phyloP scores from a whole-genome alignment of 2,797 vertebrate genomes.

The Poecilia gillii region DNA sequence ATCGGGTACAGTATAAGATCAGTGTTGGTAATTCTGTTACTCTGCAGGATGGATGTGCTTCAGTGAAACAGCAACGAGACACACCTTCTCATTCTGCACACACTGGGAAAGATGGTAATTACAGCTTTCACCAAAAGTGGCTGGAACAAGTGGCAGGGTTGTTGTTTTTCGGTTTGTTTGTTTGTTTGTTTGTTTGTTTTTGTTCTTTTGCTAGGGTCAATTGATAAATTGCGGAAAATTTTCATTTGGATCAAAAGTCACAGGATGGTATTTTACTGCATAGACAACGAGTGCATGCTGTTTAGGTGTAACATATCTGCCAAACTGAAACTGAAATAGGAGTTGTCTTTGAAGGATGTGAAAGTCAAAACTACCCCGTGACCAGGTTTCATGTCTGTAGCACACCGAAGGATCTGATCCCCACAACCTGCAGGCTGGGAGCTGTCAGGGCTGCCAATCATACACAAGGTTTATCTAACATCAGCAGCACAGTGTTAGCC shows the following conservation, averaged over 20 bases:
- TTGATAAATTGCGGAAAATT: background rate
- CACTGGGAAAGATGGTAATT: conserved; percentile 46
- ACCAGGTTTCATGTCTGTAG: background rate
- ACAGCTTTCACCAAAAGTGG: conserved; percentile 30
- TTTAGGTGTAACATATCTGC: background rate
- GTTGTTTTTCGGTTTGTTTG: background rate
- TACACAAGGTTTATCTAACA: background rate
- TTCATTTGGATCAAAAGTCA: background rate
- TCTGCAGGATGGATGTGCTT: conserved; percentile 51
- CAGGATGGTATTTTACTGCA: background rate
- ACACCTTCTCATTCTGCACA: conserved; percentile 27
- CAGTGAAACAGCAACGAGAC: conserved; percentile 23
- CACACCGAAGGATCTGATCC: background rate
- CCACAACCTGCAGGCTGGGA: background rate
- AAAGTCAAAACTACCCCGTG: background rate
- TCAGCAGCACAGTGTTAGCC: background rate
- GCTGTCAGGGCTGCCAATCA: background rate
- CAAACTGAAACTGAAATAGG: background rate
- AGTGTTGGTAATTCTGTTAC: conserved; percentile 45
- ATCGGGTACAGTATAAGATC: conserved; percentile 66
- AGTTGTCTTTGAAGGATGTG: background rate
- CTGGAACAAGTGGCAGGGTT: background rate
- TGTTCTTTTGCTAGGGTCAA: background rate
- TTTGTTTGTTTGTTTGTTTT: background rate
- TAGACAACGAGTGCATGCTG: background rate